A percentile compares a stretch with the other conserved stretches of the same genome.
Evolutionary conservation across 2,113 vertebrate species (phyloP).

Genomic region (Prionailurus viverrinus): DNA sequence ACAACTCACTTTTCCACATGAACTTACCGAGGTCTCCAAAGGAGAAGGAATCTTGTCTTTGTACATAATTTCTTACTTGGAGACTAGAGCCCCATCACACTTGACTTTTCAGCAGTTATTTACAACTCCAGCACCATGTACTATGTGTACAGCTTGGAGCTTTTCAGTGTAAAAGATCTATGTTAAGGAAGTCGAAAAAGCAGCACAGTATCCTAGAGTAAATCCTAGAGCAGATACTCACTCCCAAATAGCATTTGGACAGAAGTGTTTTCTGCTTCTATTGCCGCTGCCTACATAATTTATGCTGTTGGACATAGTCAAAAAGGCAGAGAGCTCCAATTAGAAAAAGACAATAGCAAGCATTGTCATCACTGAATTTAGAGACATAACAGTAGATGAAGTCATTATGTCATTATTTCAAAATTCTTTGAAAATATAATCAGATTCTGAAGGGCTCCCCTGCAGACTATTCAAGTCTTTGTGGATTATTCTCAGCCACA

Average conservation of each 20-base stretch:
- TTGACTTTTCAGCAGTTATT: constrained; percentile 41
- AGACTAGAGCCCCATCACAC: neutral
- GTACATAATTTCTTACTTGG: neutral
- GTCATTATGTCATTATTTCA: neutral
- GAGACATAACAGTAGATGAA: neutral
- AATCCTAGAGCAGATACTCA: neutral
- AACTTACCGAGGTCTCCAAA: neutral
- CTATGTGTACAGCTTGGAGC: neutral
- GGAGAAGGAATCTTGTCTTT: neutral
- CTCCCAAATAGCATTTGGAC: constrained; percentile 15
- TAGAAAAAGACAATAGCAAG: neutral
- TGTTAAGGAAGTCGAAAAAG: constrained; percentile 3
- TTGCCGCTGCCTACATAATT: neutral
- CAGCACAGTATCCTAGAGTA: neutral
- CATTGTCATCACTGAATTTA: constrained; percentile 18
- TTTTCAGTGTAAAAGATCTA: constrained; percentile 12
- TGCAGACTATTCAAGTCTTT: neutral
- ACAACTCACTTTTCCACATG: neutral
- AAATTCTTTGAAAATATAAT: neutral
- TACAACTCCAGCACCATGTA: neutral
- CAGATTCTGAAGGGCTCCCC: neutral
- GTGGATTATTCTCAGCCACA: neutral
- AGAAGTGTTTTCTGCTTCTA: constrained; percentile 12
- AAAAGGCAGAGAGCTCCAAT: neutral
- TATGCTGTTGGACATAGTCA: neutral